Evolutionary conservation across 2,888 invertebrate genomes (phyloP).

Genomic region (Dasysyrphus tricinctus): DNA sequence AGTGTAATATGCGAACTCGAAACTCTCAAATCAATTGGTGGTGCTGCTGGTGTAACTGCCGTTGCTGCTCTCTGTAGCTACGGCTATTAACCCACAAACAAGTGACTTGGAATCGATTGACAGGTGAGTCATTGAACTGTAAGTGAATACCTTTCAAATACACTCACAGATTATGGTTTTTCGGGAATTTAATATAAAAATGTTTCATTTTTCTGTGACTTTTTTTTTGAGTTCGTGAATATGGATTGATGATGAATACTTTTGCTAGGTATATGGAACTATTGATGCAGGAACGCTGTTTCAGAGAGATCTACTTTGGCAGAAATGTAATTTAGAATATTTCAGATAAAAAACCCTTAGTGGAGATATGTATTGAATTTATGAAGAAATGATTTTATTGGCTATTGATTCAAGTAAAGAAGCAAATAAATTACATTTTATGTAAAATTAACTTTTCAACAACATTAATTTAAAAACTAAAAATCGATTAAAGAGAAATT

Average conservation of each 20-base stretch:
- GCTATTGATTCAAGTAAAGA: too few relatives aligned
- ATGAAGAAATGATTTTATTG: too few relatives aligned
- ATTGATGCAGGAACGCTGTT: constrained; percentile 9
- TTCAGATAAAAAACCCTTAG: too few relatives aligned
- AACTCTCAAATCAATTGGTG: constrained; percentile 34
- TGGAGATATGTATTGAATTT: too few relatives aligned
- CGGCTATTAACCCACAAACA: constrained; percentile 47
- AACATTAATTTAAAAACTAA: too few relatives aligned
- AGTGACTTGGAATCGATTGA: constrained; percentile 67
- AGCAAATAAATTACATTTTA: too few relatives aligned
- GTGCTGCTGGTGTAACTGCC: not conserved
- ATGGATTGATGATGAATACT: not conserved
- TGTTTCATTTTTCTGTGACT: constrained; percentile 17
- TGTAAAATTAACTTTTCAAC: too few relatives aligned
- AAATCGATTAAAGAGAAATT: too few relatives aligned
- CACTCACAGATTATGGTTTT: constrained; percentile 31
- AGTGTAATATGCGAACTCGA: constrained; percentile 30
- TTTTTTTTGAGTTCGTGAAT: not conserved
- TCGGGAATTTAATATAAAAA: constrained; percentile 42
- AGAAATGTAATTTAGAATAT: not conserved
- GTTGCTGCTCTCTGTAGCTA: constrained; percentile 3
- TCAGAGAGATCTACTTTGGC: not conserved
- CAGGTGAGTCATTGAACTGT: constrained; percentile 67
- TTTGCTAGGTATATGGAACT: not conserved
- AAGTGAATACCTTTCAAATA: constrained; percentile 48